phyloP scores from a whole-genome alignment of 2,113 vertebrate species.

The Nipponia nippon region DNA sequence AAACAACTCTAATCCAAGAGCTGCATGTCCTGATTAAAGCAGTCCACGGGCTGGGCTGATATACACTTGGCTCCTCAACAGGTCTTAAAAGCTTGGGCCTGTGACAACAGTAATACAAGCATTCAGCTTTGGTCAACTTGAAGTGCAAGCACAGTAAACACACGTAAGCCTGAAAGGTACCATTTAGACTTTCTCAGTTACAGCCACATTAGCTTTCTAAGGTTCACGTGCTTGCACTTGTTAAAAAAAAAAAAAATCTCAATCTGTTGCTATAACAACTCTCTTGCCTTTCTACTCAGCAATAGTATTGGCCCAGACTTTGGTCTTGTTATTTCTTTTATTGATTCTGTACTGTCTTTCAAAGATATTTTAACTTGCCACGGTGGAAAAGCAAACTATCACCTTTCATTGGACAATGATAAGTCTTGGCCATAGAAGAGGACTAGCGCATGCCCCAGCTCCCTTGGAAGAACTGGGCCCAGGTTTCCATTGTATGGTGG shows the following conservation, averaged over 20 bases:
- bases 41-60: neutral
- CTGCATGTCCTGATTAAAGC: rapidly evolving
- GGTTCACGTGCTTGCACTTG: neutral
- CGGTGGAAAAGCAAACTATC: neutral
- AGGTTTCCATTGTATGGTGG: neutral
- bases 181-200: neutral
- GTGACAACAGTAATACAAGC: rapidly evolving
- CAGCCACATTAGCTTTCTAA: neutral
- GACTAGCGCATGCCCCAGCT: neutral
- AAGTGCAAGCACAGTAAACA: neutral
- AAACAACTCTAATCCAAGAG: neutral
- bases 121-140: neutral
- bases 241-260: neutral
- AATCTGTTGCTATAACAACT: constrained; percentile 1
- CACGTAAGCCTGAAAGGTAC: neutral
- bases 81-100: neutral
- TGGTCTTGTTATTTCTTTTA: neutral
- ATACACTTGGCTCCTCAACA: neutral
- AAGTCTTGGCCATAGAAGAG: neutral
- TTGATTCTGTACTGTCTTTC: neutral
- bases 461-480: neutral
- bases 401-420: neutral
- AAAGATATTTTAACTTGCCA: neutral
- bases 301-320: neutral
- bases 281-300: neutral